Conservation (phyloP, 23 tunicate species). For the Trididemnum clinides region DNA sequence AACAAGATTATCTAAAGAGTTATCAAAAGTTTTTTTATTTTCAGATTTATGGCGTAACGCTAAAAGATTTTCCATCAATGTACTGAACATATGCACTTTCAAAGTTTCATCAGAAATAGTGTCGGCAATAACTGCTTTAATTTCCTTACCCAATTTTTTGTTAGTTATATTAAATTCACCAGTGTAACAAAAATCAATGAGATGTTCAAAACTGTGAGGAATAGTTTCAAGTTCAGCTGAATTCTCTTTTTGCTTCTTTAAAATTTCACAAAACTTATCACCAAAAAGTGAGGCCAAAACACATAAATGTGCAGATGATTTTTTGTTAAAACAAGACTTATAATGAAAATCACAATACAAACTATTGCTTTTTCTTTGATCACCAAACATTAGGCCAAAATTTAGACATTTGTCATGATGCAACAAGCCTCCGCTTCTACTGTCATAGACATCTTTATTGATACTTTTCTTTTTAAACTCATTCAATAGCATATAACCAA, state of each 20-base stretch:
- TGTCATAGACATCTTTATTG: not conserved
- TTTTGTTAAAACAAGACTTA: not conserved
- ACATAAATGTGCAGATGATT: not conserved
- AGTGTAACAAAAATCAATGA: slow-evolving; percentile 4
- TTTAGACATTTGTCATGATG: too few relatives aligned
- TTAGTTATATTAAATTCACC: not conserved
- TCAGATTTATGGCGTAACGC: too few relatives aligned
- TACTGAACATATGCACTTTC: not conserved
- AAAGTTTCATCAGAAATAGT: not conserved
- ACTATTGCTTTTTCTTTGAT: not conserved
- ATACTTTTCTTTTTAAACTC: not conserved
- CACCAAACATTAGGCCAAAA: too few relatives aligned
- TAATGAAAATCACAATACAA: not conserved
- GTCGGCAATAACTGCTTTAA: not conserved
- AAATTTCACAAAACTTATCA: not conserved
- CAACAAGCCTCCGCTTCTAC: too few relatives aligned
- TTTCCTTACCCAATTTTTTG: not conserved
- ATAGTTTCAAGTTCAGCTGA: too few relatives aligned
- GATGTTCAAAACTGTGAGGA: not conserved
- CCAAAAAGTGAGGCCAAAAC: not conserved
- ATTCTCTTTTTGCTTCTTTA: not conserved
- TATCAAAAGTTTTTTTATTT: not conserved
- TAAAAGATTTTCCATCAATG: too few relatives aligned
- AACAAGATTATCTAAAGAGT: not conserved
- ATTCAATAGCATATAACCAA: not conserved